phyloP scores from a whole-genome alignment of 2,797 vertebrate genomes.

The Hozukius guyotensis region DNA sequence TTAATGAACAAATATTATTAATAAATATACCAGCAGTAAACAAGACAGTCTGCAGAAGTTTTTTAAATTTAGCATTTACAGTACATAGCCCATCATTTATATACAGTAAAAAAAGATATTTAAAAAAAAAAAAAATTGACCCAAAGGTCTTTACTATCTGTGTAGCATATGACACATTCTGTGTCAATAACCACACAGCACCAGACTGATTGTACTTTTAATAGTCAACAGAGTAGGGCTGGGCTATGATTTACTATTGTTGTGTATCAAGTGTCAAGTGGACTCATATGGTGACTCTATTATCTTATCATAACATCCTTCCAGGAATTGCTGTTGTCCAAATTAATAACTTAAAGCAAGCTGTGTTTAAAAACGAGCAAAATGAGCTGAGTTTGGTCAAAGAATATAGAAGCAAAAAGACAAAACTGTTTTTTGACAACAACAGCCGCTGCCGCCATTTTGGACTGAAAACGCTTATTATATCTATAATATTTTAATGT shows the following conservation, averaged over 20 bases:
- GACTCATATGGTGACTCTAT: neutral
- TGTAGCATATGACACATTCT: neutral
- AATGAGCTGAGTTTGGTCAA: neutral
- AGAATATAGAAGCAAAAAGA: too few species aligned
- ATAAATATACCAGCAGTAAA: neutral
- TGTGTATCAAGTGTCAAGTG: neutral
- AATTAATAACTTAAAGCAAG: neutral
- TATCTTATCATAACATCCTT: neutral
- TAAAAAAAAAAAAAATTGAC: too few species aligned
- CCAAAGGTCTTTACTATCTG: neutral
- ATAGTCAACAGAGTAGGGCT: neutral
- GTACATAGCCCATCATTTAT: neutral
- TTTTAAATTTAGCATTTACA: neutral
- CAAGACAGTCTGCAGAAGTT: rapidly evolving
- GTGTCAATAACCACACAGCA: neutral
- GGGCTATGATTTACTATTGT: neutral
- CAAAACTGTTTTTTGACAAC: too few species aligned
- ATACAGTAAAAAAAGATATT: neutral
- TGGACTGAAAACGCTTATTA: too few species aligned
- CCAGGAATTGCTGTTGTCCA: neutral
- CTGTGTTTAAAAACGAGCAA: neutral
- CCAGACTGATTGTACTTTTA: neutral
- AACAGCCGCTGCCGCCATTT: too few species aligned
- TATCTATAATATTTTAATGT: too few species aligned
- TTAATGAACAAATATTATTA: neutral